These are phyloP conservation scores for Aleadryas rufinucha DNA, from an alignment of 2,113 vertebrate genomes.

Conservation along the genomic window DNA sequence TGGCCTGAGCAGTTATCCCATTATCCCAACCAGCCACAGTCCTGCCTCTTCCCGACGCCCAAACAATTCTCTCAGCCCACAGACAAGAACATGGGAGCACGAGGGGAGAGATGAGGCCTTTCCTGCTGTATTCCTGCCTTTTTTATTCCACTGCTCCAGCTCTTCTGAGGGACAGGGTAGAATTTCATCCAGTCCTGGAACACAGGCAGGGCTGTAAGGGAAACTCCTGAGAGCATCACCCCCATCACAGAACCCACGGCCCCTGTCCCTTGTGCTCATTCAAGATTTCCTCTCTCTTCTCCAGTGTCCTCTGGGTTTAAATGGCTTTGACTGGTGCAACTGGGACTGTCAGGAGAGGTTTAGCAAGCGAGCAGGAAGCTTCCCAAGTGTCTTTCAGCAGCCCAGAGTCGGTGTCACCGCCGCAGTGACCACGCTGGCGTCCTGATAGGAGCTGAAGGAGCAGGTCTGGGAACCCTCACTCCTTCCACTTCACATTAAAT, in stretches of 20 bases:
- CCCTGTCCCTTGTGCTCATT: not conserved
- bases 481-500: not conserved
- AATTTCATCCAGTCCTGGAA: not conserved
- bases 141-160: not conserved
- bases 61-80: accelerated
- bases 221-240: not conserved
- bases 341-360: not conserved
- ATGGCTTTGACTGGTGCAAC: not conserved
- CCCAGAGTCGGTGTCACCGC: not conserved
- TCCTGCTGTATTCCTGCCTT: not conserved
- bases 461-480: constrained; percentile 23
- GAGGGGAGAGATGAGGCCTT: not conserved
- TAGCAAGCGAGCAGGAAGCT: not conserved
- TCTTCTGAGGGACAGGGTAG: not conserved
- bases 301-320: not conserved
- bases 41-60: not conserved
- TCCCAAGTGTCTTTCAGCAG: not conserved
- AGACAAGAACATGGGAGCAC: accelerated
- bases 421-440: not conserved
- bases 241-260: no score
- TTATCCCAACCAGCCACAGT: not conserved
- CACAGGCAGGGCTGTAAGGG: not conserved
- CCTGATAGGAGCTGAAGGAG: constrained; percentile 7
- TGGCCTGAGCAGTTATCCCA: not conserved
- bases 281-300: not conserved